Base-by-base conservation (phyloP, 2,888 invertebrate species). In the Mythimna vitellina region DNA sequence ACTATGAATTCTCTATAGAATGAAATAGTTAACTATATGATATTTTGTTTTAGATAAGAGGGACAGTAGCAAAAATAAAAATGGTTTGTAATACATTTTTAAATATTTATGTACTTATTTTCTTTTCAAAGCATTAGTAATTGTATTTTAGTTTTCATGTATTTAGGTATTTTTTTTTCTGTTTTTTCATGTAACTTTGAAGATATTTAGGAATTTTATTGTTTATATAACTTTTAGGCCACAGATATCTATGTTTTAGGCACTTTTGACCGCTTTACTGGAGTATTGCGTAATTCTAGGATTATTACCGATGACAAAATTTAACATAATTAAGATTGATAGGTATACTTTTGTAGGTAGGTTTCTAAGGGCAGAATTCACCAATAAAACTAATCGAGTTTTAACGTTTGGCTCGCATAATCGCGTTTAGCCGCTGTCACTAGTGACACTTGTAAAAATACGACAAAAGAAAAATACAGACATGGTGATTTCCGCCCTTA, bases 41-140 rank as follows among this genome's bases (percentile, higher is more conserved):
- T 80, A 82, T 80, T 80, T 80, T 80, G 80, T 80, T 80, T 80
- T 80, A 80, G 80, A 80, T 80, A 80, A 82, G 61, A 80, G 69
- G 80, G 83, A 80, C 83, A 66, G 73, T 80, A 80, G 83, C 66
- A 80, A 80, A 80, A 80, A 82, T 79, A 80, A 80, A 67, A 82
- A 80, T 78, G 80, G 80, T 80, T 80, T 79, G 80, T 80, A 76
- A 80, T 73, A 76, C 56, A 76, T 80, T 80, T 76, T 76, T 10
- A 73, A 57, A 65, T 76, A 73, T 65, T 76, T 65, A 56, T 78
- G 73, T 79, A 51, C 32, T 67, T 54, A 32, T 65, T 63, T 63
- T 70, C 35, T 46, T 68, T 71, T 69, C 20, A 35, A 68, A 51
- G 61, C 54, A 63, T 63, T 82, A 68, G 66, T 65, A 38, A 22